Evolutionary conservation across 2,888 invertebrate species (phyloP).

Genomic region (Cosmopolites sordidus): DNA sequence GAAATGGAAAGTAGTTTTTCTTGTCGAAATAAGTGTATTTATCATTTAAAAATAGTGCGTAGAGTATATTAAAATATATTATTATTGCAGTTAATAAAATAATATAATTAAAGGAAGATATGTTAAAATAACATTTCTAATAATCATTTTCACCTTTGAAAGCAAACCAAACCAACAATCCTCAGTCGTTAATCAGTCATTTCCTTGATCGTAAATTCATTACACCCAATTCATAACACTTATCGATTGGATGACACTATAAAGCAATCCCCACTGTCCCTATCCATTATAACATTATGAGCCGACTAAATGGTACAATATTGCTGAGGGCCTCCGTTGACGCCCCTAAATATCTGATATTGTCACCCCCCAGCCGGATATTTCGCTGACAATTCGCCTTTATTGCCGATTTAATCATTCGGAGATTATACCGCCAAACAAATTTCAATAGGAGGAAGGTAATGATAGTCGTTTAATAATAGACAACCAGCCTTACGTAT

Average conservation of each 20-base stretch:
- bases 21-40: too few species aligned
- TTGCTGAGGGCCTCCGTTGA: conserved; percentile 32
- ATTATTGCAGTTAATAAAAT: too few species aligned
- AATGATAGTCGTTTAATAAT: conserved; percentile 3
- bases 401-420: conserved; percentile 33
- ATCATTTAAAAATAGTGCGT: too few species aligned
- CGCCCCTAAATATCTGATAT: conserved; percentile 26
- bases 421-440: conserved; percentile 36
- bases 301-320: conserved; percentile 35
- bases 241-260: conserved; percentile 2
- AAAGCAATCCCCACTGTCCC: conserved; percentile 8
- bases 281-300: conserved; percentile 25
- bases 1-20: too few species aligned
- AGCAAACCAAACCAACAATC: too few species aligned
- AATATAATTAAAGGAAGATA: too few species aligned
- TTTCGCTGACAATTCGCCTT: conserved; percentile 32
- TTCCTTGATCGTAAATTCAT: too few species aligned
- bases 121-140: too few species aligned
- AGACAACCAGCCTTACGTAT: too few species aligned
- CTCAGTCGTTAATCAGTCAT: too few species aligned
- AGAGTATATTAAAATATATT: too few species aligned
- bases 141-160: too few species aligned
- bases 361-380: conserved; percentile 32
- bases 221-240: neutral
- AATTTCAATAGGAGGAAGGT: conserved; percentile 32